Conservation (phyloP, 2,888 invertebrate species). For the Glyphotaelius pellucidus region DNA sequence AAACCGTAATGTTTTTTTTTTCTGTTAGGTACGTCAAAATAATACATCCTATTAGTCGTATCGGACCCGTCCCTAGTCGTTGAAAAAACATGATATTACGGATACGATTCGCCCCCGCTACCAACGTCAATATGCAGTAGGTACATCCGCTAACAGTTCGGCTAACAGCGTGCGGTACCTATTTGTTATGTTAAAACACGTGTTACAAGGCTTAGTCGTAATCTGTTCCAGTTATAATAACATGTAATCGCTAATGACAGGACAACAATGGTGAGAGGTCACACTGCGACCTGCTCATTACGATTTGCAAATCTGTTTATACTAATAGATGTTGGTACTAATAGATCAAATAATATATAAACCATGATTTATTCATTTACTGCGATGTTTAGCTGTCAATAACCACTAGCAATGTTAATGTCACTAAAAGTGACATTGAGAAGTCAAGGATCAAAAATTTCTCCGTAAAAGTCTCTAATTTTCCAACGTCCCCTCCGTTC, state of each 20-base stretch:
- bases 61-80: background rate
- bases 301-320: background rate
- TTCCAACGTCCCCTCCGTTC: too few species aligned
- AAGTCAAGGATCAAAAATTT: background rate
- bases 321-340: background rate
- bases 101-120: background rate
- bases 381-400: background rate
- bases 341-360: background rate
- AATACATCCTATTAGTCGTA: background rate
- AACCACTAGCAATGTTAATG: background rate
- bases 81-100: background rate
- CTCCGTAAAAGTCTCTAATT: too few species aligned
- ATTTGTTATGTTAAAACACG: conserved; percentile 14
- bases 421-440: background rate
- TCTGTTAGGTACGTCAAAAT: background rate
- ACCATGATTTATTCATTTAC: background rate
- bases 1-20: background rate
- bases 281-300: background rate
- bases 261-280: background rate
- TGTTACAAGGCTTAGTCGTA: conserved; percentile 12
- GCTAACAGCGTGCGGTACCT: background rate
- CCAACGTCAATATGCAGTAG: background rate
- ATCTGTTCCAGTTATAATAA: conserved; percentile 17
- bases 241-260: conserved; percentile 5
- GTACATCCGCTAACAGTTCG: background rate